Evolutionary conservation across 2,113 vertebrate species (phyloP).

Genomic region (Cacatua alba): DNA sequence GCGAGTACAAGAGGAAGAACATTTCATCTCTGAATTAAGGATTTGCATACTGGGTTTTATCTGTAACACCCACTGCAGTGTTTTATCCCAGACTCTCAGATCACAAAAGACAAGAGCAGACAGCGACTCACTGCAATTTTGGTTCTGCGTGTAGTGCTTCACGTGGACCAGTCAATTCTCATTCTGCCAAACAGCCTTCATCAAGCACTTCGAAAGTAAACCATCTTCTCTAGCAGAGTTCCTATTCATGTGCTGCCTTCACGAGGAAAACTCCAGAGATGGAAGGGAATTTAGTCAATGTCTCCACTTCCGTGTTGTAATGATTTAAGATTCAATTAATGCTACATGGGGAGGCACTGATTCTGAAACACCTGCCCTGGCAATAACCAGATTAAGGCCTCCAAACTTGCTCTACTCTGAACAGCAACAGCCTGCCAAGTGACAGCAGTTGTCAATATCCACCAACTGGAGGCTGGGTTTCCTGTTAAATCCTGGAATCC

Average conservation of each 20-base stretch:
- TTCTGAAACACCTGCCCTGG: constrained; percentile 30
- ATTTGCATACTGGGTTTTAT: constrained; percentile 57
- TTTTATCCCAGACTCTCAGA: constrained; percentile 52
- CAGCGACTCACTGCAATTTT: constrained; percentile 48
- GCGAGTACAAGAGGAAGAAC: not conserved
- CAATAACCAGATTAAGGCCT: constrained; percentile 36
- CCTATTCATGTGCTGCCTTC: constrained; percentile 16
- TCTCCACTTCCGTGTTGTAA: constrained; percentile 11
- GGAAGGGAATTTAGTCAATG: constrained; percentile 25
- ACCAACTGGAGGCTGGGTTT: not conserved
- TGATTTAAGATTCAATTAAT: constrained; percentile 50
- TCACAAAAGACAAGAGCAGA: constrained; percentile 56
- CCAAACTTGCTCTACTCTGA: not conserved
- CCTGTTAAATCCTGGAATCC: not conserved
- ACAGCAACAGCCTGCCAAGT: not conserved
- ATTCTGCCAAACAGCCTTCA: constrained; percentile 25
- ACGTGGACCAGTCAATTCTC: constrained; percentile 35
- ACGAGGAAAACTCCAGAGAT: constrained; percentile 21
- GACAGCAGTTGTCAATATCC: constrained; percentile 18
- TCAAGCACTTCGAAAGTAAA: constrained; percentile 9
- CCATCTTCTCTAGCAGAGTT: not conserved
- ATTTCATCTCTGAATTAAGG: not conserved
- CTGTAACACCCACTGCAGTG: constrained; percentile 50
- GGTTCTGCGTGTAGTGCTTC: not conserved
- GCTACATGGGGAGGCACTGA: not conserved